These are phyloP conservation scores for Rotaria socialis DNA, from an alignment of 2,888 invertebrate genomes.

Conservation along the genomic window DNA sequence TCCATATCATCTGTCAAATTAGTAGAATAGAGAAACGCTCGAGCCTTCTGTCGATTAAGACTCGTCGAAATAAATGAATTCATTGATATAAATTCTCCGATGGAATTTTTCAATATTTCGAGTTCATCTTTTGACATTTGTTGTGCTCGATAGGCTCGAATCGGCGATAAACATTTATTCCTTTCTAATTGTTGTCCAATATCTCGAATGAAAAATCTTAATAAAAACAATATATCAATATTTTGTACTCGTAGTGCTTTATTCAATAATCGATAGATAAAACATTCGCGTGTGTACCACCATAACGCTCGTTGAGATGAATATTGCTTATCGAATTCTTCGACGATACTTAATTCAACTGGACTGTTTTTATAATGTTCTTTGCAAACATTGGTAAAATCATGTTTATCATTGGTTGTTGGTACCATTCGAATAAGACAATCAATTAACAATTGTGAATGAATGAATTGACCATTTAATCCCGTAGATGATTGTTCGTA, in stretches of 20 bases:
- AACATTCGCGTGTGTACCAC: neutral
- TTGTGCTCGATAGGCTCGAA: neutral
- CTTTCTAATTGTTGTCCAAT: neutral
- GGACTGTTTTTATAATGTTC: neutral
- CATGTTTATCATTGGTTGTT: neutral
- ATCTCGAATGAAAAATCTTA: neutral
- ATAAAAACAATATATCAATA: neutral
- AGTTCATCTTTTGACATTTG: neutral
- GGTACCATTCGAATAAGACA: neutral
- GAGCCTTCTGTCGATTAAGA: too few relatives aligned
- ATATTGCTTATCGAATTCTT: neutral
- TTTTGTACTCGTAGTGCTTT: neutral
- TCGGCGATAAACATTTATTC: neutral
- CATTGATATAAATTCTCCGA: neutral
- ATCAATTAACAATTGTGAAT: neutral
- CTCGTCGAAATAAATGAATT: neutral
- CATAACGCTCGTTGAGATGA: neutral
- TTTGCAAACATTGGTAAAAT: neutral
- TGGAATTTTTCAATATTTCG: neutral
- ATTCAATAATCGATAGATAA: constrained; percentile 25
- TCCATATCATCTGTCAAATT: neutral
- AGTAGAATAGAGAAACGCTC: too few relatives aligned
- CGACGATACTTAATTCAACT: neutral
- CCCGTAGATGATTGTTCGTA: too few relatives aligned
- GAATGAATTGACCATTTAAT: too few relatives aligned